Percentiles rank a stretch among this genome's conserved stretches.
Conservation (phyloP, 1,140 invertebrate genomes). For the Macrostomum lignano region DNA sequence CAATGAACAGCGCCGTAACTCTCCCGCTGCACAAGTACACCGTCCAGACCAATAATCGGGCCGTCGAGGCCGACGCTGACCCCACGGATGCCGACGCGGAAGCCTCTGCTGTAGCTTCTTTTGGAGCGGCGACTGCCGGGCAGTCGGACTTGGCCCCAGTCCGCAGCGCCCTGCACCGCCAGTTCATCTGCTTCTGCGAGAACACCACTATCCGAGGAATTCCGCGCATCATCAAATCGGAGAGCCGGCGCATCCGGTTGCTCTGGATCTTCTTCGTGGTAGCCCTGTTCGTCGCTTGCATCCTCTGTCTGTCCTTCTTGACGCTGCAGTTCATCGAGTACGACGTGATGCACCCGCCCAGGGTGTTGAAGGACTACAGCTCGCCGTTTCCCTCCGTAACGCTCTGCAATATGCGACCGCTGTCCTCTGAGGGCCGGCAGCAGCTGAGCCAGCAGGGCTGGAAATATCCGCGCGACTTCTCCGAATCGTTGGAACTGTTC, state of each 20-base stretch:
- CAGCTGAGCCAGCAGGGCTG: not conserved
- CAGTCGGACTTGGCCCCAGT: too few relatives aligned
- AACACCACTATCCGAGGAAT: constrained; percentile 3
- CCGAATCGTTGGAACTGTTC: not conserved
- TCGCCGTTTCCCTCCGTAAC: constrained; percentile 1
- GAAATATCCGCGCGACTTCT: not conserved
- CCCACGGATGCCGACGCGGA: too few relatives aligned
- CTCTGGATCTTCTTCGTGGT: constrained; percentile 2
- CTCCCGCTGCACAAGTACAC: too few relatives aligned
- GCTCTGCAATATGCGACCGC: constrained; percentile 1
- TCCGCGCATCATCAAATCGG: not conserved
- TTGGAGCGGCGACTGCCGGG: too few relatives aligned
- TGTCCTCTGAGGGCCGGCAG: not conserved
- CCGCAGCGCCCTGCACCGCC: too few relatives aligned
- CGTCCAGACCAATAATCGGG: too few relatives aligned
- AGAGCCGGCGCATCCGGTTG: not conserved
- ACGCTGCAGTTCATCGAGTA: constrained; percentile 1
- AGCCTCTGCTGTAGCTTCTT: too few relatives aligned
- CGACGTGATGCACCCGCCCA: not conserved
- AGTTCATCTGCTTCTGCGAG: constrained; percentile 1
- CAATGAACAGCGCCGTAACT: too few relatives aligned
- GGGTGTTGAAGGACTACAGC: not conserved
- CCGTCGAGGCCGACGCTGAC: too few relatives aligned
- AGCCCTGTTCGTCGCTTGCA: not conserved
- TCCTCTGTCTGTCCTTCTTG: not conserved